A percentile compares a stretch with the other conserved stretches of the same genome.
These are phyloP conservation scores for Alloplasta piceator DNA, from an alignment of 2,888 invertebrate genomes.

Conservation along the genomic window DNA sequence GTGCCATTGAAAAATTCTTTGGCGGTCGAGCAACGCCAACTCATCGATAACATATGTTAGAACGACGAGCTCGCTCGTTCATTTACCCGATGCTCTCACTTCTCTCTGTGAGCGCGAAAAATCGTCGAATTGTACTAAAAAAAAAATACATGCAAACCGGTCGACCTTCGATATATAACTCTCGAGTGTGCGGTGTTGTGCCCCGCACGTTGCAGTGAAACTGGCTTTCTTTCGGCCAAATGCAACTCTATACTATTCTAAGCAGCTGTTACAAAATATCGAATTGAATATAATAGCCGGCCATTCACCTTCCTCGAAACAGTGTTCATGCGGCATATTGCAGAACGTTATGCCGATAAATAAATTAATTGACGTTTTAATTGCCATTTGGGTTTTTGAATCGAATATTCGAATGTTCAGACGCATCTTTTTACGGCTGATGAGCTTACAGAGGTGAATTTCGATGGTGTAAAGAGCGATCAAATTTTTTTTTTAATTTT, in stretches of 20 bases:
- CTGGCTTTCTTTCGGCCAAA: conserved; percentile 51
- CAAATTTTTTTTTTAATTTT: too few species aligned
- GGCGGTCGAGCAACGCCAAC: conserved; percentile 62
- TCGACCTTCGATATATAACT: conserved; percentile 79
- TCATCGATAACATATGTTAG: conserved; percentile 75
- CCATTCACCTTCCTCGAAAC: neutral
- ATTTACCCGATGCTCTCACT: conserved; percentile 66
- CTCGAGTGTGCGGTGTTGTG: neutral
- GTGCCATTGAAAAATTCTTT: conserved; percentile 67
- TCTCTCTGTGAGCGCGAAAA: conserved; percentile 71
- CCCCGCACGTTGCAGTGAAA: neutral
- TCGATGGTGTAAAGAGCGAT: too few species aligned
- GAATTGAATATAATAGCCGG: conserved; percentile 9
- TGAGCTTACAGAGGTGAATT: too few species aligned
- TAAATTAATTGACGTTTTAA: too few species aligned
- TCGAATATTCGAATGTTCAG: too few species aligned
- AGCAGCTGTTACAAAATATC: conserved; percentile 14
- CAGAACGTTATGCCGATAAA: too few species aligned
- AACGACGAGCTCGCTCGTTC: conserved; percentile 11
- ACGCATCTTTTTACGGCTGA: too few species aligned
- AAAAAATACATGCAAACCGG: conserved; percentile 75
- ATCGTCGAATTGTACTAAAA: conserved; percentile 71
- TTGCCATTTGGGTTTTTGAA: too few species aligned
- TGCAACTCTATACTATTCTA: conserved; percentile 12
- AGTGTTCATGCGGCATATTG: too few species aligned